Percentiles rank a stretch among this genome's conserved stretches.
phyloP scores from a whole-genome alignment of 1,140 invertebrate genomes.

The Patella vulgata region DNA sequence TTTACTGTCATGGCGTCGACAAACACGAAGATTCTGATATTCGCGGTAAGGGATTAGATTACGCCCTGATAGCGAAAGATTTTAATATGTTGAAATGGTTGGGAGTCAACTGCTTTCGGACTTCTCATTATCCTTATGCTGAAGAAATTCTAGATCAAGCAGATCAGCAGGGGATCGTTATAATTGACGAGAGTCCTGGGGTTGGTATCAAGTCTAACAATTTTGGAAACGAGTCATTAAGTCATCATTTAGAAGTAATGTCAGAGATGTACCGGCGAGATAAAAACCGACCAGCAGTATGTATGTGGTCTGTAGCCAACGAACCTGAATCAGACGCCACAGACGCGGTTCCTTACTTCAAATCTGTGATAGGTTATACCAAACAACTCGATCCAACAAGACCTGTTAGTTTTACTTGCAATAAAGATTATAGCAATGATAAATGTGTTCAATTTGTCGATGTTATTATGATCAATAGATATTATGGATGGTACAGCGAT shows the following conservation, averaged over 20 bases:
- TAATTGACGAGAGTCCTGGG: slow-evolving; percentile 93
- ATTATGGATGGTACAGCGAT: slow-evolving; percentile 93
- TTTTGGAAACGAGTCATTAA: slow-evolving; percentile 74
- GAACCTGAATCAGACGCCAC: slow-evolving; percentile 80
- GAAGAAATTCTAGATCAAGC: slow-evolving; percentile 96
- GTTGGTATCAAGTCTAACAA: slow-evolving; percentile 77
- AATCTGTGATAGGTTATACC: slow-evolving; percentile 68
- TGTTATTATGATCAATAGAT: slow-evolving; percentile 93
- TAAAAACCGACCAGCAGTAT: slow-evolving; percentile 93
- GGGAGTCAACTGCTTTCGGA: slow-evolving; percentile 92
- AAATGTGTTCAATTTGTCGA: slow-evolving; percentile 75
- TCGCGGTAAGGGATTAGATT: slow-evolving; percentile 87
- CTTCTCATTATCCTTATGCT: slow-evolving; percentile 97
- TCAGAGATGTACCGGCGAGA: slow-evolving; percentile 87
- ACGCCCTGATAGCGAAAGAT: slow-evolving; percentile 85
- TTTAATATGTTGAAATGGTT: slow-evolving; percentile 94
- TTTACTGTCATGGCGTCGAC: slow-evolving; percentile 94
- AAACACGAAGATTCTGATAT: slow-evolving; percentile 93
- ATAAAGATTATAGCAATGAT: not conserved
- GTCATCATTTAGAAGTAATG: slow-evolving; percentile 84
- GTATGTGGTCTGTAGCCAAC: slow-evolving; percentile 97
- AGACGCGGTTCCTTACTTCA: slow-evolving; percentile 85
- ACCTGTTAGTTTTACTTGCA: too few species aligned
- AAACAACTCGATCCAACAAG: not conserved
- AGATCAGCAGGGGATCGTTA: slow-evolving; percentile 90